Evolutionary conservation across 2,888 invertebrate species (phyloP).

Genomic region (Ectemnius cavifrons): DNA sequence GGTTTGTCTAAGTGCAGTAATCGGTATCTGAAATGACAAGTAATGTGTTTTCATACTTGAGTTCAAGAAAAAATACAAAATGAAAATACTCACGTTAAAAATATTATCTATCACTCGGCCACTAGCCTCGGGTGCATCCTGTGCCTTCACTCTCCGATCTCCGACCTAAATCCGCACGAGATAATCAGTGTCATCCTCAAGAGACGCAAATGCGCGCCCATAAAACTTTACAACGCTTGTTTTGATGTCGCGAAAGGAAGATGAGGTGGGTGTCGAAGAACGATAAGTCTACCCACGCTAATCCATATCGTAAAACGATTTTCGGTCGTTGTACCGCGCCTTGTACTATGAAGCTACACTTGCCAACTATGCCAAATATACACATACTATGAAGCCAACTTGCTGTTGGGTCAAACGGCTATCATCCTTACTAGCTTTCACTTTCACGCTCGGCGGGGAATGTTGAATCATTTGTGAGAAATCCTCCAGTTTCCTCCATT

Average conservation of each 20-base stretch:
- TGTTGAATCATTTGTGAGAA: conserved; percentile 26
- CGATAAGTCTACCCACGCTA: conserved; percentile 17
- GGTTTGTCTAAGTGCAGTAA: conserved; percentile 69
- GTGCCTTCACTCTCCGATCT: conserved; percentile 54
- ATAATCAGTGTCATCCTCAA: background rate
- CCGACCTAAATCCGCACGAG: conserved; percentile 47
- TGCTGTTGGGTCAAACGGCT: conserved; percentile 17
- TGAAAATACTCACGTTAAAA: conserved; percentile 65
- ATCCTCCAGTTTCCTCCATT: conserved; percentile 25
- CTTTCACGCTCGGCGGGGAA: conserved; percentile 42
- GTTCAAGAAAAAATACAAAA: too few relatives aligned
- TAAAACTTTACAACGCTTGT: conserved; percentile 1
- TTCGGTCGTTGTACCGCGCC: background rate
- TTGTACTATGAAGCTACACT: background rate
- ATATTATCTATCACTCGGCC: conserved; percentile 64
- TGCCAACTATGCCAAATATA: too few relatives aligned
- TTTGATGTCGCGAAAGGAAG: background rate
- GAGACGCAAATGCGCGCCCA: background rate
- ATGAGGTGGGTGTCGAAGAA: background rate
- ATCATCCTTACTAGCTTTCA: conserved; percentile 45
- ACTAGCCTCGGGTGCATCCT: conserved; percentile 31
- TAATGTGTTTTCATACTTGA: background rate
- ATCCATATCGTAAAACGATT: background rate
- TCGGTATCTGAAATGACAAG: conserved; percentile 67
- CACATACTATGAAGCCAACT: too few relatives aligned